Conservation (phyloP, 2,113 vertebrate species). For the Corvus cornix region DNA sequence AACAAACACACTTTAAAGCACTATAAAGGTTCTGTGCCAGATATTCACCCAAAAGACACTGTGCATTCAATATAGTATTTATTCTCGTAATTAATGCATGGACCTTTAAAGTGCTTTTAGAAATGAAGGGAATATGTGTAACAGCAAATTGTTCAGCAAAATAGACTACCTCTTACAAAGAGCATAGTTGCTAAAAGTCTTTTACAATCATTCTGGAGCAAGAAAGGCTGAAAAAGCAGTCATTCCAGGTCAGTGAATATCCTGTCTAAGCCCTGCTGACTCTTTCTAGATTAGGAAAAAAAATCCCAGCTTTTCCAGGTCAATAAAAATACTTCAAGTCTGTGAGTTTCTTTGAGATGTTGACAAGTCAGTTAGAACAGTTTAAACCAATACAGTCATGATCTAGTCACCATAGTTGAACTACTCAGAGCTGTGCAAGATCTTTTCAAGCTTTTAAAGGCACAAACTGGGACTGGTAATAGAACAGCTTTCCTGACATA, state of each 20-base stretch:
- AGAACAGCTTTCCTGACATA: not conserved
- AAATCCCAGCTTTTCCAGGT: not conserved
- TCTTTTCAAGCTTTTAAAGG: not conserved
- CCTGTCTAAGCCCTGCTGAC: not conserved
- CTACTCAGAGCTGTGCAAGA: not conserved
- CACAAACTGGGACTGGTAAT: not conserved
- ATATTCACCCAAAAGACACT: not conserved
- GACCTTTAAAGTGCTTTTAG: not conserved
- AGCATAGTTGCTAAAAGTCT: not conserved
- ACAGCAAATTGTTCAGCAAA: not conserved
- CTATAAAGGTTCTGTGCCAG: not conserved
- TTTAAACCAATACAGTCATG: not conserved
- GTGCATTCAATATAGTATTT: not conserved
- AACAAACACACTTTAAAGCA: not conserved
- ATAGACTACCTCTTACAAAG: not conserved
- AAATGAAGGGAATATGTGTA: not conserved
- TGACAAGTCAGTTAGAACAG: not conserved
- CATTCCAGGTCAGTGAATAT: slow-evolving; percentile 18
- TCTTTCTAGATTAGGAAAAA: not conserved
- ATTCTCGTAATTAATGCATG: not conserved
- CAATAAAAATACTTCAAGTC: slow-evolving; percentile 28
- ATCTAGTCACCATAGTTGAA: not conserved
- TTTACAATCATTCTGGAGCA: not conserved
- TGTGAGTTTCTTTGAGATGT: not conserved
- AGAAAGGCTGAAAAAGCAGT: slow-evolving; percentile 10